Evolutionary conservation across 2,113 vertebrate genomes (phyloP), one percentile per base, ranked within the genome.

Genomic region (Gallinago media): DNA sequence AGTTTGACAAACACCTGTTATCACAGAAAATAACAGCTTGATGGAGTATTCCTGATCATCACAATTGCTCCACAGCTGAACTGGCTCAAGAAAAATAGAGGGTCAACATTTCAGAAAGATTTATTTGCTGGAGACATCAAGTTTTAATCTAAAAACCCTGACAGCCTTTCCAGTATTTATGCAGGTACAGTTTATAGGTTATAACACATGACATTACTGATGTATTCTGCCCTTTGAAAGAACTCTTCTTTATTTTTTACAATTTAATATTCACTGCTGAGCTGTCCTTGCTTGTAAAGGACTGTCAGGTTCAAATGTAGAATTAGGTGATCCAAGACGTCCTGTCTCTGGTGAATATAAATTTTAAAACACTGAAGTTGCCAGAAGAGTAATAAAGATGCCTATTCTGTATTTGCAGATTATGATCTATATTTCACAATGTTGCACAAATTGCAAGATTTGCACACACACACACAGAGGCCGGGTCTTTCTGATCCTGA

Each of bases 231-330:
- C 58, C 21, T 94, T 89, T 80, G 62, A 91, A 90, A 93, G 34
- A 90, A n/a, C 19, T 87, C 42, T 78, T 73, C 46, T 27, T 88
- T 61, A 77, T 88, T 92, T 95, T 89, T 89, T 94, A 72, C 59
- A 94, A 67, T 94, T 96, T 89, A 86, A 94, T 90, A 95, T 94
- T 97, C 66, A 75, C 76, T 77, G 25, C 70, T 93, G 72, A 94
- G 78, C 46, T 87, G 74, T 91, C 92, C 59, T 78, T 75, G 52
- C 89, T 92, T 93, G 84, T 91, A 95, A 90, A 94, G 61, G 62
- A 95, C 71, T 89, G 86, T 62, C 77, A 80, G 50, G 94, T 93
- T 97, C 85, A 97, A 93, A 85, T 49, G 76, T 54, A 95, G 90
- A 96, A 92, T 94, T 67, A 93, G 75, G 76, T 74, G 62, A 95